Percentiles rank a stretch among this genome's conserved stretches.
phyloP scores from a whole-genome alignment of 2,113 vertebrate genomes.

The Crotalus helleri region DNA sequence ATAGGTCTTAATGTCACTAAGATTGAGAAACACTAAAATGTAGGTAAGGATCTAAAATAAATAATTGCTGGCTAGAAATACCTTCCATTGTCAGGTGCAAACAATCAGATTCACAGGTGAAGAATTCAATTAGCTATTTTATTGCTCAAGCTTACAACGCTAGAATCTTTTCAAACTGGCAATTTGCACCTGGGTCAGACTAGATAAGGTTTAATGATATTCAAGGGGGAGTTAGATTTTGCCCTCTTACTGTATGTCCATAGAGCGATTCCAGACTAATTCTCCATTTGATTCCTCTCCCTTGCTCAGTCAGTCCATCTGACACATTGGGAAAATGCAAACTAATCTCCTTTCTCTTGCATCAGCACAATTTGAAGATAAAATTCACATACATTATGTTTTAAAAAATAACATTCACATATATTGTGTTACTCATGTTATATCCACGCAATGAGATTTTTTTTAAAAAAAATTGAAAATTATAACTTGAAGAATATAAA shows the following conservation, averaged over 20 bases:
- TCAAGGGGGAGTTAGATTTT: neutral
- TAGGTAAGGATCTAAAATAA: neutral
- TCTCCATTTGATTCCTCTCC: neutral
- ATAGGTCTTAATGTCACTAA: neutral
- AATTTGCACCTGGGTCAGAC: neutral
- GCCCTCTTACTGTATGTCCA: neutral
- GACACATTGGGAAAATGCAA: neutral
- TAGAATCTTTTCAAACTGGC: neutral
- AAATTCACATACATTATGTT: neutral
- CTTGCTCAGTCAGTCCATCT: neutral
- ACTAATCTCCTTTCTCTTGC: neutral
- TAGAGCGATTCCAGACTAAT: neutral
- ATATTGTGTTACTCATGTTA: neutral
- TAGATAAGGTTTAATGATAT: neutral
- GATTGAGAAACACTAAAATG: neutral
- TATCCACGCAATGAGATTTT: neutral
- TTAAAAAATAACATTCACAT: constrained; percentile 1
- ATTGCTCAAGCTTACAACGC: neutral
- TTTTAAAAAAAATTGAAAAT: neutral
- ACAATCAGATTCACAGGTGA: neutral
- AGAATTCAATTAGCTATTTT: neutral
- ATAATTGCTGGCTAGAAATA: constrained; percentile 1
- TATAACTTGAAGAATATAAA: constrained; percentile 7
- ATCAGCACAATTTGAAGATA: neutral
- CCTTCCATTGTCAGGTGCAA: neutral